Conservation (phyloP, 2,888 invertebrate species). For the Sinotaia quadrata region DNA sequence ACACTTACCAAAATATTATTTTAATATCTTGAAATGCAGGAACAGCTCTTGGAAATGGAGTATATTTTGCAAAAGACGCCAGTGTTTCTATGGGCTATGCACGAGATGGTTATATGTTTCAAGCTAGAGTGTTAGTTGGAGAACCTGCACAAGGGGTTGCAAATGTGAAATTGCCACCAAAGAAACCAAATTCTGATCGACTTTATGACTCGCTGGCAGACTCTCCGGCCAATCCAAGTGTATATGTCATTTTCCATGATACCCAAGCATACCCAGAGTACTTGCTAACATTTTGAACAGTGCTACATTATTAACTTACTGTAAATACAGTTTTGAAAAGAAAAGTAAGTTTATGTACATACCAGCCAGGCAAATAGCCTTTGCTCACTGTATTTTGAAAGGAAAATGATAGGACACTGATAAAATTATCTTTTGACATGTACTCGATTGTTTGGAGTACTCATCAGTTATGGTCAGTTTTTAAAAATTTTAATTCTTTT, state of each 20-base stretch:
- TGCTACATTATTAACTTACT: too few relatives aligned
- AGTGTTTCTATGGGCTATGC: slow-evolving; percentile 34
- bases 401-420: too few relatives aligned
- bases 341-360: too few relatives aligned
- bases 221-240: slow-evolving; percentile 39
- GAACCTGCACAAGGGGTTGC: slow-evolving; percentile 37
- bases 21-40: too few relatives aligned
- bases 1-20: too few relatives aligned
- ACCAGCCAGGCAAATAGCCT: too few relatives aligned
- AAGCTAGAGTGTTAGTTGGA: slow-evolving; percentile 43
- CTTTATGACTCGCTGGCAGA: slow-evolving; percentile 48
- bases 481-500: too few relatives aligned
- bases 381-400: too few relatives aligned
- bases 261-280: slow-evolving; percentile 47
- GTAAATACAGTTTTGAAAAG: too few relatives aligned
- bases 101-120: slow-evolving; percentile 39
- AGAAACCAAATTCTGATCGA: slow-evolving; percentile 22
- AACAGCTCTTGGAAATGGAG: slow-evolving; percentile 51
- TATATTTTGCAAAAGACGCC: slow-evolving; percentile 54
- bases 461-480: too few relatives aligned
- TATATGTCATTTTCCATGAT: slow-evolving; percentile 47
- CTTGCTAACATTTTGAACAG: slow-evolving; percentile 20
- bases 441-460: too few relatives aligned
- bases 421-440: too few relatives aligned
- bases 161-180: slow-evolving; percentile 41